These are phyloP conservation scores for Drusus annulatus DNA, from an alignment of 1,140 invertebrate genomes.

Conservation along the genomic window DNA sequence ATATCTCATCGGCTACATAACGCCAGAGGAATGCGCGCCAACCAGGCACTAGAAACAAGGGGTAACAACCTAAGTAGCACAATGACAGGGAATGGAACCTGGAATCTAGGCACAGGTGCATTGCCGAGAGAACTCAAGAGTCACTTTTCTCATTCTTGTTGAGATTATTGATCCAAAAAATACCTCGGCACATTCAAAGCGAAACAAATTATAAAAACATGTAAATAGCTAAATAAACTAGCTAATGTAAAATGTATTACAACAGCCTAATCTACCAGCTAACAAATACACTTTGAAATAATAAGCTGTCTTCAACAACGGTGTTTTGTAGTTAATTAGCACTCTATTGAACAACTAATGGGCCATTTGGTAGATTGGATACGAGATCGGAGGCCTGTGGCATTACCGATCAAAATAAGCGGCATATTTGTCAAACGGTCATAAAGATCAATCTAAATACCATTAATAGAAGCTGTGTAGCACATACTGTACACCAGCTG, in stretches of 20 bases:
- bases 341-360: neutral
- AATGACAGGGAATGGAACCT: neutral
- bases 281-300: neutral
- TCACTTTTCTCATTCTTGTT: neutral
- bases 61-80: neutral
- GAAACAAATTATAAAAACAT: too few species aligned
- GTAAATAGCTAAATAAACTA: too few species aligned
- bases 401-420: neutral
- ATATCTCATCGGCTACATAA: neutral
- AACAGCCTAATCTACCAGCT: neutral
- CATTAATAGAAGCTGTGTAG: neutral
- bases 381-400: neutral
- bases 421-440: constrained; percentile 2
- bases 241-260: too few species aligned
- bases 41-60: neutral
- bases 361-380: neutral
- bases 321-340: neutral
- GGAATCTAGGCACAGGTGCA: neutral
- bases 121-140: neutral
- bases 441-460: neutral
- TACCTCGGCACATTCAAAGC: too few species aligned
- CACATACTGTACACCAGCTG: neutral
- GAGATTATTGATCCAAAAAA: too few species aligned
- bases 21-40: neutral
- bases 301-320: neutral